A percentile compares a stretch with the other conserved stretches of the same genome.
Evolutionary conservation across 2,888 invertebrate genomes (phyloP).

Genomic region (Diarsia rubi): DNA sequence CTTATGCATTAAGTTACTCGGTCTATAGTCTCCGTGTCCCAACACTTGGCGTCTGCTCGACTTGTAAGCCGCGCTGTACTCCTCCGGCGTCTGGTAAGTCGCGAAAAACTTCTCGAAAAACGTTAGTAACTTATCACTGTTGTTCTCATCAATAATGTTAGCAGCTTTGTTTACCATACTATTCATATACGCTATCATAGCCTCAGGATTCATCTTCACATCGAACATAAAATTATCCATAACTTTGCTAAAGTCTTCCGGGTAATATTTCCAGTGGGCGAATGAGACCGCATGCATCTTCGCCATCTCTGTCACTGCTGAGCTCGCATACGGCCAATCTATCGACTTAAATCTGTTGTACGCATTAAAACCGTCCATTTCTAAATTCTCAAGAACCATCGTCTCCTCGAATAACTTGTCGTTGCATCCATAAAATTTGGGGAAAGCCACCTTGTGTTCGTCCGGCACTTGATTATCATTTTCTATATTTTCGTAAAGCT

Average conservation of each 20-base stretch:
- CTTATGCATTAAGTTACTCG: slow-evolving; percentile 73
- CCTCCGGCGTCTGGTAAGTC: slow-evolving; percentile 11
- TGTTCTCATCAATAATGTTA: slow-evolving; percentile 63
- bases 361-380: slow-evolving; percentile 71
- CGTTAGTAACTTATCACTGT: slow-evolving; percentile 64
- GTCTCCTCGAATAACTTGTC: slow-evolving; percentile 71
- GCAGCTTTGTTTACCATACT: slow-evolving; percentile 54
- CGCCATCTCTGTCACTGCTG: slow-evolving; percentile 76
- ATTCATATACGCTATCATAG: slow-evolving; percentile 31
- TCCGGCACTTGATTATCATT: slow-evolving; percentile 67
- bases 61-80: slow-evolving; percentile 56
- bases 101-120: slow-evolving; percentile 54
- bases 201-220: slow-evolving; percentile 18
- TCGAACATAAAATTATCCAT: slow-evolving; percentile 59
- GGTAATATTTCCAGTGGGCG: slow-evolving; percentile 70
- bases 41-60: slow-evolving; percentile 67
- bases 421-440: slow-evolving; percentile 75
- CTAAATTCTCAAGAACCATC: slow-evolving; percentile 80
- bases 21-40: slow-evolving; percentile 77
- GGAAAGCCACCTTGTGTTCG: slow-evolving; percentile 71
- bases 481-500: slow-evolving; percentile 72
- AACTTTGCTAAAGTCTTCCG: slow-evolving; percentile 73
- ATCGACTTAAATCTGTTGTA: slow-evolving; percentile 76
- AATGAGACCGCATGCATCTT: slow-evolving; percentile 84
- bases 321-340: slow-evolving; percentile 78